phyloP scores from a whole-genome alignment of 2,888 invertebrate genomes.

The Acanthosepion lycidas region DNA sequence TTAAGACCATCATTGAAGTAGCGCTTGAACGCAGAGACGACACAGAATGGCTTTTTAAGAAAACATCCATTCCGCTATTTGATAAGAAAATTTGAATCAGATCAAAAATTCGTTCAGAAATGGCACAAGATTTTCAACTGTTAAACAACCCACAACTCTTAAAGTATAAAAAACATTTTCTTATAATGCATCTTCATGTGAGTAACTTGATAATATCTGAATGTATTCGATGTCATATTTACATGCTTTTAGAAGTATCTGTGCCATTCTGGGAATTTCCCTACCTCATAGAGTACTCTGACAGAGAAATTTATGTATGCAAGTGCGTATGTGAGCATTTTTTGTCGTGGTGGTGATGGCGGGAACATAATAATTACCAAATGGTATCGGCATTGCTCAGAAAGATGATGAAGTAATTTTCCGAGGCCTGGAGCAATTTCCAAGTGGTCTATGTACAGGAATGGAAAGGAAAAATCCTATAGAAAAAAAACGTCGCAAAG shows the following conservation, averaged over 20 bases:
- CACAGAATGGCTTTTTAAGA: too few species aligned
- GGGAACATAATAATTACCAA: conserved; percentile 1
- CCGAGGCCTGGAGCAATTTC: not conserved
- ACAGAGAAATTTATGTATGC: not conserved
- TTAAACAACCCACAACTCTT: too few species aligned
- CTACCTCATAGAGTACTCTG: not conserved
- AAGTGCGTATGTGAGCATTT: not conserved
- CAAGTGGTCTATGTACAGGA: not conserved
- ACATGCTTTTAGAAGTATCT: not conserved
- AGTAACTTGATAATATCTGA: not conserved
- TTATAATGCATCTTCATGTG: not conserved
- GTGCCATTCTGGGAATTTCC: not conserved
- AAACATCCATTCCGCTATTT: too few species aligned
- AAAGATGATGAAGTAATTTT: conserved; percentile 25
- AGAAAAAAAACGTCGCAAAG: not conserved
- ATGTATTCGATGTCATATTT: not conserved
- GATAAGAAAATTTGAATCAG: too few species aligned
- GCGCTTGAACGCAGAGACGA: too few species aligned
- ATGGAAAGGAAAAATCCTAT: not conserved
- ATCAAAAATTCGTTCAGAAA: too few species aligned
- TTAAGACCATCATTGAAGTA: too few species aligned
- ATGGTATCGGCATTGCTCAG: not conserved
- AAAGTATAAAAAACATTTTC: too few species aligned
- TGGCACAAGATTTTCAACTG: too few species aligned
- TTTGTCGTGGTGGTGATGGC: not conserved